Base-by-base conservation (phyloP, 53 echinoderm and acorn worm genomes). In the Paracentrotus lividus region DNA sequence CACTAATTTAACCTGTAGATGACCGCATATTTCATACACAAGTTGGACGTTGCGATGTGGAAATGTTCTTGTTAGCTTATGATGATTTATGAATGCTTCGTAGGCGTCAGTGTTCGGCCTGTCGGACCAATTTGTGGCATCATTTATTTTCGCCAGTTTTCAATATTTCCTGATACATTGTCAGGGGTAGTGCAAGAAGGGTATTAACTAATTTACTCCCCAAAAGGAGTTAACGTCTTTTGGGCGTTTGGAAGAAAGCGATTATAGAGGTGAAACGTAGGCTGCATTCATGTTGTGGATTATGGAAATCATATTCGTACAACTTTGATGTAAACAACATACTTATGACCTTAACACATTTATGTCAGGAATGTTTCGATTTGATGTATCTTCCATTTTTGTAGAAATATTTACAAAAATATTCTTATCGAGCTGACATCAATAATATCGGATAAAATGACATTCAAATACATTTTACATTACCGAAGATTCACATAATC, bases 131-230 rank as follows among this genome's bases (percentile, higher is more conserved):
- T 89, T 89, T 89, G 89, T 89, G n/a, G 44, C 61, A 21, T 58
- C 89, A 64, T 89, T 89, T 89, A 64, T 89, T 89, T 89, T 89
- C 89, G 64, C 89, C 64, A 64, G 89, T 89, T 89, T 58, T 55
- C n/a, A n/a, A 14, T 33, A 78, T 24, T 78, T 24, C 45, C 45
- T 44, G n/a, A n/a, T 5, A 21, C 16, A 72, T 72, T 36, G 36
- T 38, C n/a, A n/a, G n/a, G n/a, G n/a, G n/a, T n/a, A n/a, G n/a
- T n/a, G n/a, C n/a, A n/a, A n/a, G n/a, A n/a, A n/a, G n/a, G n/a
- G n/a, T n/a, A n/a, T n/a, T n/a, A n/a, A n/a, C n/a, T n/a, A n/a
- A n/a, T n/a, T n/a, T n/a, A n/a, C n/a, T n/a, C n/a, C n/a, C n/a
- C n/a, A n/a, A n/a, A n/a, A n/a, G n/a, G n/a, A n/a, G n/a, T n/a